These are phyloP conservation scores for Pipistrellus kuhlii DNA, from an alignment of 2,797 vertebrate genomes.

Conservation along the genomic window DNA sequence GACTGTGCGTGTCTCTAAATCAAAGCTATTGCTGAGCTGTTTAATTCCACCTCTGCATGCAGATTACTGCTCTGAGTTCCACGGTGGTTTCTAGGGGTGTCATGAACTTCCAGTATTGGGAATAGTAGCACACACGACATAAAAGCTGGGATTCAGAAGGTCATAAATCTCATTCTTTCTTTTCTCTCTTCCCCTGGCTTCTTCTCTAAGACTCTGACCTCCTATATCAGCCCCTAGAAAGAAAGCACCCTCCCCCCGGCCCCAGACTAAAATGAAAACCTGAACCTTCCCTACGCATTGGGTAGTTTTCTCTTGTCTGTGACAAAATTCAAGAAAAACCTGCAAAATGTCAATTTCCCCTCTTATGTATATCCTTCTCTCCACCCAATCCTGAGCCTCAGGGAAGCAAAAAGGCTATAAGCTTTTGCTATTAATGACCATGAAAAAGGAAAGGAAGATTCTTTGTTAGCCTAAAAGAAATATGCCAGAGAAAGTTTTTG, in stretches of 20 bases:
- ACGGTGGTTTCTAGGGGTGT: slow-evolving; percentile 51
- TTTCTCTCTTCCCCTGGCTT: slow-evolving; percentile 79
- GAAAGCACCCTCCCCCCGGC: slow-evolving; percentile 80
- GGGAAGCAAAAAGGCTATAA: slow-evolving; percentile 83
- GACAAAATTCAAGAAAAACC: slow-evolving; percentile 78
- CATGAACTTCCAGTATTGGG: slow-evolving; percentile 59
- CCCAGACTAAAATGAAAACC: slow-evolving; percentile 85
- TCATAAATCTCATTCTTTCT: slow-evolving; percentile 83
- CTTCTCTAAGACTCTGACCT: slow-evolving; percentile 81
- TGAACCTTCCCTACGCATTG: slow-evolving; percentile 61
- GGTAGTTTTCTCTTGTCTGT: slow-evolving; percentile 76
- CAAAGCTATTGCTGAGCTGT: neutral
- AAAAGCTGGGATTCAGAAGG: slow-evolving; percentile 77
- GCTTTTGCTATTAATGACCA: slow-evolving; percentile 77
- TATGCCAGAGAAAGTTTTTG: slow-evolving; percentile 79
- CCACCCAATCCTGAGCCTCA: slow-evolving; percentile 37
- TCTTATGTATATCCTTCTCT: slow-evolving; percentile 67
- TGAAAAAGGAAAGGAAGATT: slow-evolving; percentile 78
- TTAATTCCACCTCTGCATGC: slow-evolving; percentile 10
- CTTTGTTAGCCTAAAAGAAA: slow-evolving; percentile 84
- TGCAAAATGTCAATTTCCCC: slow-evolving; percentile 71
- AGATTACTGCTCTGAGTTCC: slow-evolving; percentile 38
- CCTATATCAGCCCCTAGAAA: slow-evolving; percentile 75
- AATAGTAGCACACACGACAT: slow-evolving; percentile 67
- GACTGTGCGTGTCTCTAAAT: neutral